These are phyloP conservation scores for Callipepla californica DNA, from an alignment of 2,113 vertebrate species.

Conservation along the genomic window DNA sequence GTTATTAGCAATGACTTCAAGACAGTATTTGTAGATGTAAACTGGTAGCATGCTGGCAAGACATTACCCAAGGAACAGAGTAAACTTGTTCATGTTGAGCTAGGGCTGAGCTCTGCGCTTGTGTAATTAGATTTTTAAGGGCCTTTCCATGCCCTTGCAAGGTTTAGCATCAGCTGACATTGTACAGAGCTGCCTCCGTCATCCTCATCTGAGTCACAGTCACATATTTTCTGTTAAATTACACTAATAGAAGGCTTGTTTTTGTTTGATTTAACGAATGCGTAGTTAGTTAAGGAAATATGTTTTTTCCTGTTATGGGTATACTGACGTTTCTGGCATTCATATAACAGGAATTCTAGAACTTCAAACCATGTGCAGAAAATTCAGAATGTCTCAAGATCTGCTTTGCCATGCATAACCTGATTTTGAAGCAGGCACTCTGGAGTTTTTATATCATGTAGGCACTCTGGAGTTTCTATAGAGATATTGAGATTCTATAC, in stretches of 20 bases:
- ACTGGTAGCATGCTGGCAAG: background rate
- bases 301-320: background rate
- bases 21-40: background rate
- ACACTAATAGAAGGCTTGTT: background rate
- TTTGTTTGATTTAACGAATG: background rate
- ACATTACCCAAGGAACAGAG: background rate
- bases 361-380: background rate
- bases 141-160: background rate
- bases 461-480: background rate
- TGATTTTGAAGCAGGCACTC: background rate
- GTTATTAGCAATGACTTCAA: background rate
- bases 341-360: background rate
- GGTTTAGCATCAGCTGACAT: background rate
- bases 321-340: background rate
- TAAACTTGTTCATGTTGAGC: background rate
- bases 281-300: background rate
- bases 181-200: background rate
- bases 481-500: background rate
- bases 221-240: background rate
- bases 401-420: background rate
- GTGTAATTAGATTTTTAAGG: background rate
- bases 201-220: background rate
- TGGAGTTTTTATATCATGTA: background rate
- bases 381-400: background rate
- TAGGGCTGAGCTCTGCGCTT: background rate